These are phyloP conservation scores for Leptothorax acervorum DNA, from an alignment of 2,888 invertebrate species.

Conservation along the genomic window DNA sequence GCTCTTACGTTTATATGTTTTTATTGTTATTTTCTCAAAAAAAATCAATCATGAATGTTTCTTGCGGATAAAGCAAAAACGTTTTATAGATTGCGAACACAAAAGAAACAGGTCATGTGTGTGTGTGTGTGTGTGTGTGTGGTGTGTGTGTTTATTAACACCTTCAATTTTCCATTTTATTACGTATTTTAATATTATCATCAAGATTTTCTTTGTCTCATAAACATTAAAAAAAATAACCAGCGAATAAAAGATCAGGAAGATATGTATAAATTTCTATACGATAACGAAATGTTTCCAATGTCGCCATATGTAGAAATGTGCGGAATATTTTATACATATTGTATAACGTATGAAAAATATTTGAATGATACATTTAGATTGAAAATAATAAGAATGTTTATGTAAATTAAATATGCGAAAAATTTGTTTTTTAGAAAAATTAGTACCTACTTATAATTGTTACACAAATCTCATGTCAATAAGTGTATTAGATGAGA, in stretches of 20 bases:
- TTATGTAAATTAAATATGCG: not conserved
- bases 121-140: too few species aligned
- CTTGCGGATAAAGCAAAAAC: not conserved
- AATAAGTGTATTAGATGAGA: too few species aligned
- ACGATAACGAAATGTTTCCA: not conserved
- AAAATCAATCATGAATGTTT: not conserved
- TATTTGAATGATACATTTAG: not conserved
- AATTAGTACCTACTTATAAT: not conserved
- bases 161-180: not conserved
- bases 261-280: not conserved
- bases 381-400: not conserved
- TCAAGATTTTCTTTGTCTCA: not conserved
- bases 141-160: not conserved
- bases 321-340: not conserved
- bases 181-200: slow-evolving; percentile 15
- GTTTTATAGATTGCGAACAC: not conserved
- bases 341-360: not conserved
- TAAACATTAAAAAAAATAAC: not conserved
- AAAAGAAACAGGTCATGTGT: not conserved
- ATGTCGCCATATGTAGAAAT: not conserved
- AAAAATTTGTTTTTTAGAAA: not conserved
- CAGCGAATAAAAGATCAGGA: not conserved
- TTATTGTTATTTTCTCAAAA: not conserved
- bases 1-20: not conserved
- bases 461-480: not conserved